Evolutionary conservation across 2,888 invertebrate genomes (phyloP).

Genomic region (Lasioglossum figueresi): DNA sequence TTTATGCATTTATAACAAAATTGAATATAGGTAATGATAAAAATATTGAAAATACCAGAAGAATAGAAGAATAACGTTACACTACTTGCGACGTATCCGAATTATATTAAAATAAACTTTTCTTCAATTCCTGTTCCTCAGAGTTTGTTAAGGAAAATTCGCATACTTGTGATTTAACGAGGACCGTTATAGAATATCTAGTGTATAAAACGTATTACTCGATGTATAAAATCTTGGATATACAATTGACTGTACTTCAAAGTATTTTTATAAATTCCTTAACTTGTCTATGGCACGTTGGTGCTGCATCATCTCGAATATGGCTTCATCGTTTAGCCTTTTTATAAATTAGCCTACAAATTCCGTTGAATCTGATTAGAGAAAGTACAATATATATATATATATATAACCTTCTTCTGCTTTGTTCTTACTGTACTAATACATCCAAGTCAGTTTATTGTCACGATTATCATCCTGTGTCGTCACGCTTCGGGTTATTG

Average conservation of each 20-base stretch:
- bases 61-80: not conserved
- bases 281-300: not conserved
- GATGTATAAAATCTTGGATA: not conserved
- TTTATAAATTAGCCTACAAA: not conserved
- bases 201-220: not conserved
- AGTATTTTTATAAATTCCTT: not conserved
- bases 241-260: not conserved
- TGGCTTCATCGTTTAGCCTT: not conserved
- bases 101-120: not conserved
- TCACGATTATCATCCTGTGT: slow-evolving; percentile 1
- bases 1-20: not conserved
- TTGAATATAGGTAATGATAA: not conserved
- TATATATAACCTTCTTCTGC: not conserved
- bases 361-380: not conserved
- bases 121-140: not conserved
- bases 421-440: not conserved
- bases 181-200: not conserved
- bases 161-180: not conserved
- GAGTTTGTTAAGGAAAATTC: not conserved
- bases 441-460: not conserved
- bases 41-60: not conserved
- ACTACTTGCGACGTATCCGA: not conserved
- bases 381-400: not conserved
- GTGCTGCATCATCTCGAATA: not conserved
- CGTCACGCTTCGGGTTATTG: slow-evolving; percentile 1